phyloP scores from a whole-genome alignment of 2,113 vertebrate species.

The Malurus elegans region DNA sequence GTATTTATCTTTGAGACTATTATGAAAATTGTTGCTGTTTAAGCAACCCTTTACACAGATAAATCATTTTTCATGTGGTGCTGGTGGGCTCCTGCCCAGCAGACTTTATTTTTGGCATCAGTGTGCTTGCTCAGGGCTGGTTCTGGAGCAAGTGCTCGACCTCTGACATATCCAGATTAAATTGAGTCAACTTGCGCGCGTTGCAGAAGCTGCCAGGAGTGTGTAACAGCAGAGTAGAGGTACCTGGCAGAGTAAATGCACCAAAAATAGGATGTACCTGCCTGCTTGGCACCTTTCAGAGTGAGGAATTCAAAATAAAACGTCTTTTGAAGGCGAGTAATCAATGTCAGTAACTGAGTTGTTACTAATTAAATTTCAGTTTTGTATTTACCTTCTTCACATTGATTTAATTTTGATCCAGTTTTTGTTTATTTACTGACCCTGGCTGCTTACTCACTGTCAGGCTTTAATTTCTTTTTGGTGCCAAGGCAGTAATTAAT shows the following conservation, averaged over 20 bases:
- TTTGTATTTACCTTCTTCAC: background rate
- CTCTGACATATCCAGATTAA: background rate
- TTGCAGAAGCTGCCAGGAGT: background rate
- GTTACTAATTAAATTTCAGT: background rate
- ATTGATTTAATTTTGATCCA: background rate
- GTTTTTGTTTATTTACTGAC: background rate
- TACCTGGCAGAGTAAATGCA: background rate
- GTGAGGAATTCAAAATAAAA: background rate
- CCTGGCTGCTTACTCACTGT: background rate
- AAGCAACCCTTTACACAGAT: background rate
- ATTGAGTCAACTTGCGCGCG: no score
- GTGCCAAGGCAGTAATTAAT: background rate
- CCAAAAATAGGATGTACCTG: fast-evolving
- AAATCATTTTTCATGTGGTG: fast-evolving
- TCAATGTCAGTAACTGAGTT: background rate
- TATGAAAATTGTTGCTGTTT: background rate
- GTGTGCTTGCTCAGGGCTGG: background rate
- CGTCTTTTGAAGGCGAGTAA: background rate
- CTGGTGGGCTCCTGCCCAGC: background rate
- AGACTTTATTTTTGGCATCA: background rate
- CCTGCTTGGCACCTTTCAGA: background rate
- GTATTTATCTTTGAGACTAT: background rate
- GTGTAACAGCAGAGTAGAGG: background rate
- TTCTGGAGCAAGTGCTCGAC: background rate
- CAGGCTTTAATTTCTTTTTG: background rate